Evolutionary conservation across 2,888 invertebrate species (phyloP), one percentile per base, ranked within the genome.

Genomic region (Hofmannophila pseudospretella): DNA sequence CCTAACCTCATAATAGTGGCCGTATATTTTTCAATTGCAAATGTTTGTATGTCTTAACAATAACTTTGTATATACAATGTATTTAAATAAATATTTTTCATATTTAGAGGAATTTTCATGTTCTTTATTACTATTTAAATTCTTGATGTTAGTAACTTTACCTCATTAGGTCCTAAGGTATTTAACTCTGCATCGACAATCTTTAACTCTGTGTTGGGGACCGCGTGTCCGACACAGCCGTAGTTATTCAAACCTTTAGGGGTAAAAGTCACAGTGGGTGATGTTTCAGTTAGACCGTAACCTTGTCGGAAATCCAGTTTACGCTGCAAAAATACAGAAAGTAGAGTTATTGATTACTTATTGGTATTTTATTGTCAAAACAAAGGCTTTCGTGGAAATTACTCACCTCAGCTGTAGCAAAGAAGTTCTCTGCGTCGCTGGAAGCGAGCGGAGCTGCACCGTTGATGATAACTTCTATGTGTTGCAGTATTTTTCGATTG

Each of bases 201-300:
- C 74, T 92, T 94, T 1, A 89, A 76, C 30, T 89, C 82, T 0
- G 93, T 92, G 51, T 88, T 92, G 0, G 91, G 86, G 1, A 92
- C 43, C 0, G 91, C 78, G 1, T 77, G 68, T 0, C 95, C 95
- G 0, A 89, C 80, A 1, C 78, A 69, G 1, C 64, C 62, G 34
- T 71, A 74, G 39, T 71, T 54, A 0, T 67, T 51, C 5, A 53
- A 45, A 0, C 67, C 71, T 32, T 42, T 55, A 1, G 68, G 65
- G 32, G 78, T 76, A 25, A 89, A 37, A 0, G 89, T 52, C 0
- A 89, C 72, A 0, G 88, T 88, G 0, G 92, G 92, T 0, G 92
- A 91, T 0, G 92, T 86, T 67, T 95, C 94, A 0, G 94, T 93
- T 60, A 94, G 79, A 1, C 94, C 94, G 51, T 92, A 92, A 3